Percentiles rank a stretch among this genome's conserved stretches.
Evolutionary conservation across 2,888 invertebrate genomes (phyloP).

Genomic region (Morpho deidamia): DNA sequence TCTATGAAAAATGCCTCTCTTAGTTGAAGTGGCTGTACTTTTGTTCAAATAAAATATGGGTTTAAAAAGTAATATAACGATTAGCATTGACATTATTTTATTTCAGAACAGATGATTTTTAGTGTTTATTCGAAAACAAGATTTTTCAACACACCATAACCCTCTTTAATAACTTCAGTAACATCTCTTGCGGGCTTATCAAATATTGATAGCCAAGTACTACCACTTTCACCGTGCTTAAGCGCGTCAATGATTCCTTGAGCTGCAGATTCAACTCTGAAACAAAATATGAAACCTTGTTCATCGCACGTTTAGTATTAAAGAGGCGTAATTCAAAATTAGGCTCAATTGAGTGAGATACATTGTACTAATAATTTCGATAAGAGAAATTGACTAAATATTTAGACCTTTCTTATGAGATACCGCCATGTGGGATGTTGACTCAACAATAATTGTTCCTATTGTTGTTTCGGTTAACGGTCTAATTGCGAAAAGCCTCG

Average conservation of each 20-base stretch:
- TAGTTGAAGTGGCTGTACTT: too few relatives aligned
- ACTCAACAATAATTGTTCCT: too few relatives aligned
- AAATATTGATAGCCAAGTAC: constrained; percentile 30
- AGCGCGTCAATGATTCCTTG: constrained; percentile 20
- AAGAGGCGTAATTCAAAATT: not conserved
- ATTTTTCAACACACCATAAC: constrained; percentile 23
- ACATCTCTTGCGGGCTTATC: constrained; percentile 37
- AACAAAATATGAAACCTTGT: constrained; percentile 7
- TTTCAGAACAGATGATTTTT: not conserved
- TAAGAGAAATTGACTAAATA: too few relatives aligned
- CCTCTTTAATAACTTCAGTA: constrained; percentile 32
- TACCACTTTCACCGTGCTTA: constrained; percentile 27
- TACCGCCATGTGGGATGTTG: too few relatives aligned
- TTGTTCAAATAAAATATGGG: too few relatives aligned
- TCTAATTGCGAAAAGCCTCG: too few relatives aligned
- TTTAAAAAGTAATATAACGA: too few relatives aligned
- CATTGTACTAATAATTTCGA: too few relatives aligned
- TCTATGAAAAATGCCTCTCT: too few relatives aligned
- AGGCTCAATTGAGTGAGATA: not conserved
- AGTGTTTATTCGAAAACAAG: constrained; percentile 9
- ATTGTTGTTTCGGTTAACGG: too few relatives aligned
- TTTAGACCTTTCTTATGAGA: too few relatives aligned
- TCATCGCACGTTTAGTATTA: not conserved
- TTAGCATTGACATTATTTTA: too few relatives aligned
- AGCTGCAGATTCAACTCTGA: constrained; percentile 27